phyloP scores from a whole-genome alignment of 1,140 invertebrate species.

The Drosophila truncata region DNA sequence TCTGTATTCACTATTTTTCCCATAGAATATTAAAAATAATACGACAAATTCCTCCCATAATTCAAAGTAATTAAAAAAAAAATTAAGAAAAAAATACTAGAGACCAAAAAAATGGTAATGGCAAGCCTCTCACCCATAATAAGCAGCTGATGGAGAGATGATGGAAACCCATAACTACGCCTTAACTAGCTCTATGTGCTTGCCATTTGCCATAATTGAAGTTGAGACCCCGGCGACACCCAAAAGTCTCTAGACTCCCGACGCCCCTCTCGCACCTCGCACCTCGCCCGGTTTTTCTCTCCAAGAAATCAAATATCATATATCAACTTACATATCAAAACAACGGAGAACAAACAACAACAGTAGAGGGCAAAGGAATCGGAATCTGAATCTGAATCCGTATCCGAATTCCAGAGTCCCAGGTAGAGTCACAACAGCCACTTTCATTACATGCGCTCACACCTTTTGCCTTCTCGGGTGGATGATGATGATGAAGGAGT shows the following conservation, averaged over 20 bases:
- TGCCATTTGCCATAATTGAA: slow-evolving; percentile 62
- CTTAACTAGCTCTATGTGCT: slow-evolving; percentile 35
- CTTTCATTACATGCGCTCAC: slow-evolving; percentile 72
- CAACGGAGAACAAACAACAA: slow-evolving; percentile 73
- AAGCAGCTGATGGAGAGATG: slow-evolving; percentile 6
- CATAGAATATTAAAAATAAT: background rate
- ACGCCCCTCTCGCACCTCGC: background rate
- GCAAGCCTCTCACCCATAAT: slow-evolving; percentile 4
- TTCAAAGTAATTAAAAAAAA: background rate
- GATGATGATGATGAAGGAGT: slow-evolving; percentile 2
- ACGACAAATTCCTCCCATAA: background rate
- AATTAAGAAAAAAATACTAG: background rate
- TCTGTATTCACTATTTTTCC: background rate
- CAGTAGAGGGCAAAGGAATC: slow-evolving; percentile 20
- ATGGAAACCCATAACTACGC: slow-evolving; percentile 16
- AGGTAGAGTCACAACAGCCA: slow-evolving; percentile 40
- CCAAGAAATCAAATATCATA: slow-evolving; percentile 80
- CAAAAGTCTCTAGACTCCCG: slow-evolving; percentile 31
- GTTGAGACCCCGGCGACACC: slow-evolving; percentile 51
- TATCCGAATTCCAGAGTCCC: slow-evolving; percentile 33
- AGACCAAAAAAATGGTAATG: background rate
- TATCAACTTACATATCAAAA: slow-evolving; percentile 83
- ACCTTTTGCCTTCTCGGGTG: slow-evolving; percentile 50
- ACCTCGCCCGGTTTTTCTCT: background rate
- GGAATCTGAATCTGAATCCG: background rate